phyloP scores from a whole-genome alignment of 2,888 invertebrate species.

The Noctua pronuba region DNA sequence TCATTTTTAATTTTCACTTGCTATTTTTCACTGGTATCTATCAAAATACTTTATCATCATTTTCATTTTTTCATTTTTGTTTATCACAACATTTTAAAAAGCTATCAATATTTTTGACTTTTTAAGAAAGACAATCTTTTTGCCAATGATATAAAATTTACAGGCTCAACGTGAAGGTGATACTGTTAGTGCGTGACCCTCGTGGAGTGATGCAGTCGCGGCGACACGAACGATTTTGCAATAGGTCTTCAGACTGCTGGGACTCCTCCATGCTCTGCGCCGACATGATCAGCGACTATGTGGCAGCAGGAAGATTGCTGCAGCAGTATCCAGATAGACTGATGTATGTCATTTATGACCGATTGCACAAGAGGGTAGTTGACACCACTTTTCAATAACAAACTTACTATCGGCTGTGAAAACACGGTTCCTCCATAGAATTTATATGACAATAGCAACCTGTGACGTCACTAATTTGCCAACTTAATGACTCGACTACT shows the following conservation, averaged over 20 bases:
- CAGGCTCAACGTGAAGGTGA: conserved; percentile 93
- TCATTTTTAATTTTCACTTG: not conserved
- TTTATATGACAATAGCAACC: too few relatives aligned
- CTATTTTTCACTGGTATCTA: not conserved
- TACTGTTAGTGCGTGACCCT: conserved; percentile 95
- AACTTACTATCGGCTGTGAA: too few relatives aligned
- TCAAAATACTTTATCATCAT: not conserved
- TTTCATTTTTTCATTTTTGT: too few relatives aligned
- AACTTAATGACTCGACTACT: too few relatives aligned
- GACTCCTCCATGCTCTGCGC: conserved; percentile 94
- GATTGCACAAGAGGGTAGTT: not conserved
- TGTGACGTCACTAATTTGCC: too few relatives aligned
- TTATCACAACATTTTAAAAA: not conserved
- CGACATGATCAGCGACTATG: conserved; percentile 95
- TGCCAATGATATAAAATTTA: not conserved
- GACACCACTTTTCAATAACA: not conserved
- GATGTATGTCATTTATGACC: conserved; percentile 88
- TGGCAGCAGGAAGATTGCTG: conserved; percentile 92
- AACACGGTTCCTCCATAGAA: too few relatives aligned
- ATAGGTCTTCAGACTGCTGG: conserved; percentile 94
- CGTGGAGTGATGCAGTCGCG: conserved; percentile 96
- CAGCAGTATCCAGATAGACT: conserved; percentile 93
- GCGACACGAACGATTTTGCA: conserved; percentile 93
- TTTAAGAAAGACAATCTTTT: not conserved
- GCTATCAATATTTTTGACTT: not conserved